These are phyloP conservation scores for Lophius americanus DNA, from an alignment of 2,797 vertebrate genomes.

Conservation along the genomic window DNA sequence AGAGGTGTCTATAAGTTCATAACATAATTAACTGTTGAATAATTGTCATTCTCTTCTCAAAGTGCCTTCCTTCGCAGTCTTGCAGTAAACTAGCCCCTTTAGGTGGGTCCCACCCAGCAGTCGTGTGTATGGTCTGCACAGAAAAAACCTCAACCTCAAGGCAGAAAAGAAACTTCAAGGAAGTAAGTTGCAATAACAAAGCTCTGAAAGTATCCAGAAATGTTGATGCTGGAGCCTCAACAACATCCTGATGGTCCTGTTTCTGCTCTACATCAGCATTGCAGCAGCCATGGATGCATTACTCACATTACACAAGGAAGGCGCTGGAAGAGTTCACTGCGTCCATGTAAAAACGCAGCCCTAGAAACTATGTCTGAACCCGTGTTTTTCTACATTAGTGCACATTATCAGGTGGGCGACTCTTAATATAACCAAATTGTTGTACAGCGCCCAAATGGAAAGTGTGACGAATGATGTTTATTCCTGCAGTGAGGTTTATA, in stretches of 20 bases:
- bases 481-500: not conserved
- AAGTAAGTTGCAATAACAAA: no score
- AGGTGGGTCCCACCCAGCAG: no score
- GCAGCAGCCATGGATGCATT: conserved; percentile 41
- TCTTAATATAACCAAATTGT: conserved; percentile 4
- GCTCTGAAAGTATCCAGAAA: not conserved
- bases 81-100: no score
- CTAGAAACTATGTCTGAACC: conserved; percentile 3
- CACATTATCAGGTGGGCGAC: conserved; percentile 2
- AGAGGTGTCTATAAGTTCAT: no score
- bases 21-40: no score
- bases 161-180: no score
- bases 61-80: no score
- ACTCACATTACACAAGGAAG: conserved; percentile 37
- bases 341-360: conserved; percentile 17
- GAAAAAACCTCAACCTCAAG: no score
- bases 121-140: no score
- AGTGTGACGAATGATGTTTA: conserved; percentile 1
- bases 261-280: conserved; percentile 34
- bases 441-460: conserved; percentile 1
- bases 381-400: not conserved
- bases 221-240: not conserved
- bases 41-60: no score
- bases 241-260: conserved; percentile 17
- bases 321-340: conserved; percentile 44